Percentiles rank a stretch among this genome's conserved stretches.
These are phyloP conservation scores for Radopholus similis DNA, from an alignment of 1,140 invertebrate species.

Conservation along the genomic window DNA sequence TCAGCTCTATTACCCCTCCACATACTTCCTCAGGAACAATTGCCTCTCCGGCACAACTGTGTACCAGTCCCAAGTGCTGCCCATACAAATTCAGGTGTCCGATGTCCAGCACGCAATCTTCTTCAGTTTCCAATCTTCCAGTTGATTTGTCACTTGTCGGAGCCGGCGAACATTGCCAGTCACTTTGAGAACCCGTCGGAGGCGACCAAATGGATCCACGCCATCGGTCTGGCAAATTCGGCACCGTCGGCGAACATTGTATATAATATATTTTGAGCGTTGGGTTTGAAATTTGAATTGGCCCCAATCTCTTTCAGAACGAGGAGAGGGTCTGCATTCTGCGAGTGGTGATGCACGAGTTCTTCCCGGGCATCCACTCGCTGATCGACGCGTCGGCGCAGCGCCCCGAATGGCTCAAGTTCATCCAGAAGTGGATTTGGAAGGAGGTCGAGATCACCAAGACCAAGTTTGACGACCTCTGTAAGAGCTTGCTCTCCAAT, in stretches of 20 bases:
- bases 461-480: constrained; percentile 31
- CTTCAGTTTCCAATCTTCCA: constrained; percentile 13
- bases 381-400: not conserved
- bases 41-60: not conserved
- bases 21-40: constrained; percentile 16
- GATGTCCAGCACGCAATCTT: no score
- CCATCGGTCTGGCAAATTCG: constrained; percentile 31
- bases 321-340: constrained; percentile 29
- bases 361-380: constrained; percentile 28
- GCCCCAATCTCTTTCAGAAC: constrained; percentile 17
- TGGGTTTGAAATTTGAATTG: no score
- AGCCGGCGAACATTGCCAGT: constrained; percentile 25
- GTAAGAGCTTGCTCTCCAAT: constrained; percentile 18
- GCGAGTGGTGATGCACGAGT: constrained; percentile 21
- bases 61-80: constrained; percentile 21
- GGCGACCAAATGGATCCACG: constrained; percentile 19
- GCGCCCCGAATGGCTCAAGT: constrained; percentile 20
- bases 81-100: constrained; percentile 26
- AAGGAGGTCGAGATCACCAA: constrained; percentile 37
- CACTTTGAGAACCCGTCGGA: constrained; percentile 20
- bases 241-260: constrained; percentile 26
- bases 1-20: constrained; percentile 30
- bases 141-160: constrained; percentile 21
- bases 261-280: not conserved
- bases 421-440: constrained; percentile 34